Percentiles rank a stretch among this genome's conserved stretches.
phyloP scores from a whole-genome alignment of 1,140 invertebrate species.

The Octopus bimaculoides region DNA sequence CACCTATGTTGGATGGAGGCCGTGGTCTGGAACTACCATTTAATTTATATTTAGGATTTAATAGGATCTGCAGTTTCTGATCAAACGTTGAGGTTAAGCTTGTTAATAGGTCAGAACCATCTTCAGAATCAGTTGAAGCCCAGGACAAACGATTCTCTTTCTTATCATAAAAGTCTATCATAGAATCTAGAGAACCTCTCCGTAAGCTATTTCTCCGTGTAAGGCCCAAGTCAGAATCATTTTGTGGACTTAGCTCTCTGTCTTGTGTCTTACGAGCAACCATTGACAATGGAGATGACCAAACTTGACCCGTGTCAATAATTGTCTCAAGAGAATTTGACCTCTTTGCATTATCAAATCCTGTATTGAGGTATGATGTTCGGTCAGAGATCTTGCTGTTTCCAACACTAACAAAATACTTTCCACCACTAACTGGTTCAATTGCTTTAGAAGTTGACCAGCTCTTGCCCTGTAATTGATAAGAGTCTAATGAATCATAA shows the following conservation, averaged over 20 bases:
- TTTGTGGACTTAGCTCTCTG: conserved; percentile 14
- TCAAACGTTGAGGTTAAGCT: conserved; percentile 75
- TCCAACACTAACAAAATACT: conserved; percentile 44
- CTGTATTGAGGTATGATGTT: background rate
- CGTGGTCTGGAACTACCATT: conserved; percentile 58
- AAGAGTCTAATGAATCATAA: background rate
- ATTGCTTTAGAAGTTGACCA: conserved; percentile 6
- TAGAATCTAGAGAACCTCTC: conserved; percentile 66
- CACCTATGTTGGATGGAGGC: background rate
- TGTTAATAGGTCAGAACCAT: conserved; percentile 65
- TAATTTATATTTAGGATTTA: conserved; percentile 46
- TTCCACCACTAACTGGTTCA: conserved; percentile 29
- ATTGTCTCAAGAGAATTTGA: background rate
- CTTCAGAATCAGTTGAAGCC: conserved; percentile 58
- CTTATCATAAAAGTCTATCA: conserved; percentile 61
- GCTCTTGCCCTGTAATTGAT: background rate
- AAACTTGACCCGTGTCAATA: background rate
- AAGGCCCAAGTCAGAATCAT: conserved; percentile 20
- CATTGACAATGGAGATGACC: background rate
- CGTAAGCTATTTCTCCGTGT: conserved; percentile 33
- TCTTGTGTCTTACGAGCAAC: background rate
- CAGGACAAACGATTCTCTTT: conserved; percentile 36
- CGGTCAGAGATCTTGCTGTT: conserved; percentile 14
- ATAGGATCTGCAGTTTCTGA: conserved; percentile 68
- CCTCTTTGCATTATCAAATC: conserved; percentile 10